Evolutionary conservation across 2,113 vertebrate genomes (phyloP).

Genomic region (Cochlearius cochlearius): DNA sequence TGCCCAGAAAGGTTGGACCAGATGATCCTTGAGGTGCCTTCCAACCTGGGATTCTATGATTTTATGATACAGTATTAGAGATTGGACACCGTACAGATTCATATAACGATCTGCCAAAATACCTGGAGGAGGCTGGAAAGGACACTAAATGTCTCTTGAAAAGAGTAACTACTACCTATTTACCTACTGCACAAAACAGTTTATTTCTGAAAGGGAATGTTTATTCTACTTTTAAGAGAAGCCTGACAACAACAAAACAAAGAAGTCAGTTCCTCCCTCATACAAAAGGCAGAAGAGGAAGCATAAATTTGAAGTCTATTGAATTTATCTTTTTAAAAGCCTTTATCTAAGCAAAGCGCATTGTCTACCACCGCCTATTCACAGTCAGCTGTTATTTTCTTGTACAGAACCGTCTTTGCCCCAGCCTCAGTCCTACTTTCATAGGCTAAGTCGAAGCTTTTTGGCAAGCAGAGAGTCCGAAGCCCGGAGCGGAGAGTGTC

Average conservation of each 20-base stretch:
- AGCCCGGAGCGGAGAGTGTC: rapidly evolving
- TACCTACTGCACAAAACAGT: neutral
- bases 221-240: neutral
- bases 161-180: neutral
- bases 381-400: neutral
- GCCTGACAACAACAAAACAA: neutral
- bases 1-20: no score
- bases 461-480: neutral
- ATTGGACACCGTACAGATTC: neutral
- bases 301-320: neutral
- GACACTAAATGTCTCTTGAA: neutral
- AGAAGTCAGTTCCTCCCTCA: neutral
- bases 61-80: neutral
- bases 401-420: neutral
- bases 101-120: neutral
- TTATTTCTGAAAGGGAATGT: neutral
- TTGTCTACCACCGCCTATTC: neutral
- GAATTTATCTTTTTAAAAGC: neutral
- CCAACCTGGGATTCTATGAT: no score
- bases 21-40: no score
- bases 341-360: neutral
- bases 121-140: neutral
- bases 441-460: neutral
- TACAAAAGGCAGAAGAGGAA: neutral
- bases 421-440: neutral